These are phyloP conservation scores for Meghimatium bilineatum DNA, from an alignment of 2,888 invertebrate genomes.

Conservation along the genomic window DNA sequence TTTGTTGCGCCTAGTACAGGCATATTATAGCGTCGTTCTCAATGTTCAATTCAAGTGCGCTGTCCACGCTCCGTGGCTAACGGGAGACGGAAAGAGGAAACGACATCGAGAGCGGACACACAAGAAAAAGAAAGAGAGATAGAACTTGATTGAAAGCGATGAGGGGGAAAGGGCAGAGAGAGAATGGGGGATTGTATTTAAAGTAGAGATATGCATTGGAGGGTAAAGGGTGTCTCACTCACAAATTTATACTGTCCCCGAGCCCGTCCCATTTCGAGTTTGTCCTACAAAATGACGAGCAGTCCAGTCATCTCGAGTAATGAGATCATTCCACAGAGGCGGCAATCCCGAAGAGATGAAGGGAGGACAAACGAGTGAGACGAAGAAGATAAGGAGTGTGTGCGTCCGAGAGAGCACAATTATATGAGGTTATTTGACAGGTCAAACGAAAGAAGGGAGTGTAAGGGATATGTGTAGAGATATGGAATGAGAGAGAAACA, in stretches of 20 bases:
- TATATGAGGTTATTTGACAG: neutral
- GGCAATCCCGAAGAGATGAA: conserved; percentile 29
- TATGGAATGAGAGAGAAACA: neutral
- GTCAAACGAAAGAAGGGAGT: neutral
- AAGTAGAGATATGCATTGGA: neutral
- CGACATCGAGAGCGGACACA: neutral
- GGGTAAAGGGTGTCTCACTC: neutral
- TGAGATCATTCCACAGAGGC: conserved; percentile 16
- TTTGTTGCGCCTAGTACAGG: neutral
- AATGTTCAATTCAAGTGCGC: neutral
- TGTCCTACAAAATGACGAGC: conserved; percentile 24
- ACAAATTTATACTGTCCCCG: neutral
- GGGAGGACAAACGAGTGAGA: conserved; percentile 3
- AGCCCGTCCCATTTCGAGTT: conserved; percentile 17
- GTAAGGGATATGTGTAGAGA: neutral
- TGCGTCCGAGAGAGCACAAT: conserved; percentile 9
- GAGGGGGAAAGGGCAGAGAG: neutral
- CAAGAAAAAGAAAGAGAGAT: neutral
- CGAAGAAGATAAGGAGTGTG: neutral
- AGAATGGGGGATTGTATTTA: neutral
- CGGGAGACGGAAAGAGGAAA: neutral
- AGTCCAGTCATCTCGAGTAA: conserved; percentile 16
- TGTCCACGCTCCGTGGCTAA: neutral
- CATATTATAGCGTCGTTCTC: neutral
- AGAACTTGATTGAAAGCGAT: neutral